Evolutionary conservation across 2,888 invertebrate species (phyloP), one percentile per base, ranked within the genome.

Genomic region (Cephalotes varians): DNA sequence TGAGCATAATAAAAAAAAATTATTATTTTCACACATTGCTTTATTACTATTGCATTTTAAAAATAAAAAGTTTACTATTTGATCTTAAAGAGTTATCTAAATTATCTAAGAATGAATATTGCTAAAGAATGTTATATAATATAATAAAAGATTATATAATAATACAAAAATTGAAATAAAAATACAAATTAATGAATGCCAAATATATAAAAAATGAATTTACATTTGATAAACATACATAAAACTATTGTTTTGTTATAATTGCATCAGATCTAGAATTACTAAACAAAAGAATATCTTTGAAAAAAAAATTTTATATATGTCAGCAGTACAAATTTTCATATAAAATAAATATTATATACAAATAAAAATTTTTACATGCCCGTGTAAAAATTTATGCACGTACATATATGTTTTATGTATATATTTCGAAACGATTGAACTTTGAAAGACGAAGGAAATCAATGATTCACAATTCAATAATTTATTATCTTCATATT

Each of bases 191-290:
- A 47, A 31, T 47, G 2, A 47, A 5, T 10, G 4, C 10, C 18
- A 60, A 37, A 73, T 21, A 44, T 31, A 10, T 34, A 44, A 73
- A 15, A 60, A 73, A 28, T 69, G 5, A 44, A 62, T 9, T 73
- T 73, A 18, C 15, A n/a, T 73, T 60, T 54, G 12, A 40, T 40
- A 40, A 7, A 40, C 28, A 37, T 37, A 31, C 10, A 15, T 54
- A 18, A 44, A 40, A n/a, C 6, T 60, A 47, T 62, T 47, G 3
- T 34, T 10, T 54, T 9, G 5, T 25, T 40, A 44, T 34, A 73
- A 60, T 73, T 73, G 9, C 31, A 60, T 60, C 2, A 31, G 10
- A 47, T 73, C 6, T 28, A 31, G 6, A 73, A 15, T 47, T 60
- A 28, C 15, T 72, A 58, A 34, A 18, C 0, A 56, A 44, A 51